These are phyloP conservation scores for Phaethornis superciliosus DNA, from an alignment of 2,113 vertebrate species.

Conservation along the genomic window DNA sequence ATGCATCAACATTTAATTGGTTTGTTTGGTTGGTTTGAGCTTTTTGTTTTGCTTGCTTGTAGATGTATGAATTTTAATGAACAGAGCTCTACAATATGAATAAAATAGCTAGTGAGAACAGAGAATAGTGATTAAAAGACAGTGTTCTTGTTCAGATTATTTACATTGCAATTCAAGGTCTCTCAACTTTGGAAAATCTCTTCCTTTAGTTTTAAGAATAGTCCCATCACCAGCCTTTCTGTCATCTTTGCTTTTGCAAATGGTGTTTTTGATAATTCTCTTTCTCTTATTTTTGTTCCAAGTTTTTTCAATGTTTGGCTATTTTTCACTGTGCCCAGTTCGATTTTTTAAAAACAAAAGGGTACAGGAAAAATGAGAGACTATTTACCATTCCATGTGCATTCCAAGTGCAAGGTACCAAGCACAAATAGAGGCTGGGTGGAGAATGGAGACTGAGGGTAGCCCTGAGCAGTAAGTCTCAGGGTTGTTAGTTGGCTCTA, in stretches of 20 bases:
- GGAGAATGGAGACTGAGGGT: no score
- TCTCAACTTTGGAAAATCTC: neutral
- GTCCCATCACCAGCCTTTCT: neutral
- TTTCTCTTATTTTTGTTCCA: neutral
- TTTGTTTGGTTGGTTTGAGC: neutral
- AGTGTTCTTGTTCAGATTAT: neutral
- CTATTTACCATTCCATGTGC: neutral
- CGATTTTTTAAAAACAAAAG: neutral
- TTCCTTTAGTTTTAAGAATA: neutral
- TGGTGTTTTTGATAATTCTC: neutral
- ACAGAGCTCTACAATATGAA: neutral
- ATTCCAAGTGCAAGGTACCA: no score
- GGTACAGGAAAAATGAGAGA: neutral
- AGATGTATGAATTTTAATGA: constrained; percentile 19
- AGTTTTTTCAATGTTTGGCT: neutral
- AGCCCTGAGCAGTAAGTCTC: no score
- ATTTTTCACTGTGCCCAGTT: neutral
- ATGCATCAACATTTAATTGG: constrained; percentile 29
- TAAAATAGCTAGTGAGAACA: neutral
- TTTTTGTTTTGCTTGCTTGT: constrained; percentile 35
- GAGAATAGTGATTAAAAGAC: neutral
- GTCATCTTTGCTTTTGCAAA: neutral
- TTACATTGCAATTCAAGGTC: neutral
- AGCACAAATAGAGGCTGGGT: no score
- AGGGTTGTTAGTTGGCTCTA: no score